Percentiles rank a stretch among this genome's conserved stretches.
These are phyloP conservation scores for Allobates femoralis DNA, from an alignment of 2,797 vertebrate species.

Conservation along the genomic window DNA sequence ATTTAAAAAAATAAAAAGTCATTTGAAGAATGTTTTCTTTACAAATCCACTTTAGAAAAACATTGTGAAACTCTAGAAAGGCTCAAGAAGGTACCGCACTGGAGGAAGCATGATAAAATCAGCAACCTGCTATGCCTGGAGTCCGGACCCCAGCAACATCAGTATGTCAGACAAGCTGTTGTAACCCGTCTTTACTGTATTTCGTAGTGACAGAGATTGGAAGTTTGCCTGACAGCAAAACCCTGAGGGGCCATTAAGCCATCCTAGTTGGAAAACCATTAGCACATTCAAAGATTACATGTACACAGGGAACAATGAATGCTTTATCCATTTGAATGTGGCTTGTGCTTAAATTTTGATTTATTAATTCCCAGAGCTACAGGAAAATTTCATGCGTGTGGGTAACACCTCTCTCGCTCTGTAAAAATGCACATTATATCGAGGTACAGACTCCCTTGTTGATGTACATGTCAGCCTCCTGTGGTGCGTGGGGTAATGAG, in stretches of 20 bases:
- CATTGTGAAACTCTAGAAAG: constrained; percentile 31
- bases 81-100: neutral
- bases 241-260: constrained; percentile 44
- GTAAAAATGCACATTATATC: constrained; percentile 19
- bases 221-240: constrained; percentile 29
- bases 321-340: constrained; percentile 35
- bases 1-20: neutral
- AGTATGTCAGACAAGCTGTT: constrained; percentile 22
- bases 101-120: constrained; percentile 52
- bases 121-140: constrained; percentile 38
- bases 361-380: constrained; percentile 43
- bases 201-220: constrained; percentile 35
- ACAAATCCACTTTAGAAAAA: constrained; percentile 2
- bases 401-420: constrained; percentile 7
- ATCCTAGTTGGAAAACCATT: constrained; percentile 56
- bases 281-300: constrained; percentile 48
- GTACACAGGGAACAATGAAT: constrained; percentile 36
- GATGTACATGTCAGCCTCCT: constrained; percentile 10
- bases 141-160: neutral
- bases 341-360: constrained; percentile 17
- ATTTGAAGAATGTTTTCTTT: constrained; percentile 41
- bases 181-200: constrained; percentile 7
- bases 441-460: neutral
- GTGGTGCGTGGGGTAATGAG: constrained; percentile 27
- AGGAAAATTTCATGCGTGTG: constrained; percentile 35